Conservation (phyloP, 1,140 invertebrate species). For the Bombyx mori region ASM3026992v2 NC_085129.1:7952001-7952500, state of each 20-base stretch:
- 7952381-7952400: conserved; percentile 43
- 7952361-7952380: conserved; percentile 63
- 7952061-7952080: too few species aligned
- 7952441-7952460: conserved; percentile 50
- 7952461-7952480: conserved; percentile 22
- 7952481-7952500: conserved; percentile 41
- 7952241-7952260: conserved; percentile 21
- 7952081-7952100: too few species aligned
- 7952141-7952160: too few species aligned
- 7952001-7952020: too few species aligned
- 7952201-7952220: too few species aligned
- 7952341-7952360: conserved; percentile 53
- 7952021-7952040: too few species aligned
- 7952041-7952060: too few species aligned
- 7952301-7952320: conserved; percentile 20
- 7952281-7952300: conserved; percentile 36
- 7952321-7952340: conserved; percentile 24
- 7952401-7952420: conserved; percentile 68
- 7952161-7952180: too few species aligned
- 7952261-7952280: conserved; percentile 42
- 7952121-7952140: too few species aligned
- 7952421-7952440: conserved; percentile 60
- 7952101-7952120: too few species aligned
- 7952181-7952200: too few species aligned
- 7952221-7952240: too few species aligned